Base-by-base conservation (phyloP, 1,140 invertebrate genomes). In the Olivierus martensii region DNA sequence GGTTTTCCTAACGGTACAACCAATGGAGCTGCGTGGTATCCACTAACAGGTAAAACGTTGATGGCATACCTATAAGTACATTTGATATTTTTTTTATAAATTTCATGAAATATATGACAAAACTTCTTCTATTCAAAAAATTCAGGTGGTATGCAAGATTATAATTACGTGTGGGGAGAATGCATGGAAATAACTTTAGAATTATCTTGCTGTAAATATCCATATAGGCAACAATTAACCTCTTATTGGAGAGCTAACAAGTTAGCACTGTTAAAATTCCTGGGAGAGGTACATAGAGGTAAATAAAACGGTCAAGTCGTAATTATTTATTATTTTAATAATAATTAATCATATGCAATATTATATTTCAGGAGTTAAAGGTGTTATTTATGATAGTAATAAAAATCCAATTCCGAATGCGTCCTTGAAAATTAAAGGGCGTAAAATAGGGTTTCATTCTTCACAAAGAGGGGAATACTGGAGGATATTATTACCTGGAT, bases 131-230 rank as follows among this genome's bases (percentile, higher is more conserved):
- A 42, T 42, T 42, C 18, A 4, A 42, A 42, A 17, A 42, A 9
- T 14, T 12, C 55, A 74, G 71, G 70, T 18, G 77, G 77, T 59
- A 90, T 91, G 86, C 93, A 98, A 74, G 95, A 99, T 67, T 99
- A 88, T 71, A 98, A 98, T 69, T 99, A 99, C 66, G 77, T 97
- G 12, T 88, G 87, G 80, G 91, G 90, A 63, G 94, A 93, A 45
- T 95, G 91, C 67, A 96, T 99, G 87, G 95, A 99, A 74, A 81
- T 98, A 15, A 99, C 95, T 0, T 70, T 99, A 37, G 95, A 99
- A 69, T 78, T 99, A 45, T 93, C 91, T 0, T 99, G 95, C 71
- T 92, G 87, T 71, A 99, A 98, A 73, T 96, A 84, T 70, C 94
- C 94, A 0, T 79, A 78, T 3, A 81, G 82, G 3, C 76, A 79